These are phyloP conservation scores for Protophormia terraenovae DNA, from an alignment of 2,888 invertebrate species.

Conservation along the genomic window DNA sequence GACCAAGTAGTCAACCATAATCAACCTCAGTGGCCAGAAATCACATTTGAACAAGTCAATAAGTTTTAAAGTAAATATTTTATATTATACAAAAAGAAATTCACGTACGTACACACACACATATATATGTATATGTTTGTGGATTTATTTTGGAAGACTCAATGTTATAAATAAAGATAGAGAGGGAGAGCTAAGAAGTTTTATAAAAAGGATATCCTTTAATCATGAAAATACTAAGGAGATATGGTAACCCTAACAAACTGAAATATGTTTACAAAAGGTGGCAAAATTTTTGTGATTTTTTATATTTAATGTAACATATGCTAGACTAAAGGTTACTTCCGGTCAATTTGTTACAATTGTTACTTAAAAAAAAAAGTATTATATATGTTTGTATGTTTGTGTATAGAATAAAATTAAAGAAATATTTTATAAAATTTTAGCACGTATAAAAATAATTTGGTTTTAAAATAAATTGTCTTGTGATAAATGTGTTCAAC, in stretches of 20 bases:
- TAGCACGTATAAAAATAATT: slow-evolving; percentile 60
- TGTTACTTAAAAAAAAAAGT: slow-evolving; percentile 34
- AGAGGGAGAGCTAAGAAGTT: background rate
- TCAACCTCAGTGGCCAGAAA: slow-evolving; percentile 79
- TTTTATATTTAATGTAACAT: slow-evolving; percentile 64
- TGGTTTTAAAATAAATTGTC: slow-evolving; percentile 37
- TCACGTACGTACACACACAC: background rate
- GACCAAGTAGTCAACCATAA: slow-evolving; percentile 75
- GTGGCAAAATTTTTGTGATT: slow-evolving; percentile 54
- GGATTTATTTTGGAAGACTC: too few species aligned
- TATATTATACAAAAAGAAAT: slow-evolving; percentile 36
- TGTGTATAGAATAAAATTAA: slow-evolving; percentile 25
- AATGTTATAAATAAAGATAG: background rate
- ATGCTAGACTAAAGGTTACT: slow-evolving; percentile 67
- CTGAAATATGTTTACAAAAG: slow-evolving; percentile 56
- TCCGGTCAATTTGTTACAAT: slow-evolving; percentile 68
- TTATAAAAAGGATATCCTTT: slow-evolving; percentile 65
- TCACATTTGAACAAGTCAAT: slow-evolving; percentile 74
- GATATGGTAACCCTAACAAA: slow-evolving; percentile 43
- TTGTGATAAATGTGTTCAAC: background rate
- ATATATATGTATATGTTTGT: background rate
- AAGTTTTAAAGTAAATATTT: slow-evolving; percentile 67
- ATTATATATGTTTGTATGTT: background rate
- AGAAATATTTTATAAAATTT: slow-evolving; percentile 43
- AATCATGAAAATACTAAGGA: slow-evolving; percentile 52